phyloP scores from a whole-genome alignment of 2,888 invertebrate genomes.

The Diarsia rubi region DNA sequence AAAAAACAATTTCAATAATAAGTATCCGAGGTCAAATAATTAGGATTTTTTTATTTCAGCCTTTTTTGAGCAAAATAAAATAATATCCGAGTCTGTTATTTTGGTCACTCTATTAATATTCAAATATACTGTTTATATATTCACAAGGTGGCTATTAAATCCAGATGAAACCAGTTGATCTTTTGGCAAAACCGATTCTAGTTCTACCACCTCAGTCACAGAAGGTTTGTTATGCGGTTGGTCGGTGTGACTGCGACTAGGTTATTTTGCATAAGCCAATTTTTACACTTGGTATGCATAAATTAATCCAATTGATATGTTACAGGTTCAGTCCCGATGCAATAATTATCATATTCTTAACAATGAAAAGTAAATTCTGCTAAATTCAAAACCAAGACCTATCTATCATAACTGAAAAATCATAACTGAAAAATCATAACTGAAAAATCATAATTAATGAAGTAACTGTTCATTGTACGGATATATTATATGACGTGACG shows the following conservation, averaged over 20 bases:
- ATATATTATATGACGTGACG: background rate
- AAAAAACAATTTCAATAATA: background rate
- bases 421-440: background rate
- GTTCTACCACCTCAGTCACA: too few species aligned
- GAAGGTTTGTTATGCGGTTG: slow-evolving; percentile 7
- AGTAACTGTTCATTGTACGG: slow-evolving; percentile 4
- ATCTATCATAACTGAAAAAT: background rate
- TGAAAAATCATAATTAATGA: background rate
- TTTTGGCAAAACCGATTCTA: slow-evolving; percentile 39
- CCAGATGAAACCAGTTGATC: slow-evolving; percentile 61
- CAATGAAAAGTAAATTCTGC: slow-evolving; percentile 13
- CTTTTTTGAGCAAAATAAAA: slow-evolving; percentile 6
- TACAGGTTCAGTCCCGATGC: background rate
- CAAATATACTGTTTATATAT: slow-evolving; percentile 57
- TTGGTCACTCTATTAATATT: slow-evolving; percentile 66
- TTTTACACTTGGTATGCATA: background rate
- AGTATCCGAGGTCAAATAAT: background rate
- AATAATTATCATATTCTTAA: background rate
- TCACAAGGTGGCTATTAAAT: slow-evolving; percentile 65
- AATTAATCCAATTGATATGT: background rate
- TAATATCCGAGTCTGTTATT: slow-evolving; percentile 19
- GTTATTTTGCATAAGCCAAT: background rate
- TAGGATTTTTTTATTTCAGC: background rate
- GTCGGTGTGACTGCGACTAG: background rate
- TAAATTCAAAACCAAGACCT: background rate